phyloP scores from a whole-genome alignment of 1,140 invertebrate species.

The Drosophila ercepeae region DNA sequence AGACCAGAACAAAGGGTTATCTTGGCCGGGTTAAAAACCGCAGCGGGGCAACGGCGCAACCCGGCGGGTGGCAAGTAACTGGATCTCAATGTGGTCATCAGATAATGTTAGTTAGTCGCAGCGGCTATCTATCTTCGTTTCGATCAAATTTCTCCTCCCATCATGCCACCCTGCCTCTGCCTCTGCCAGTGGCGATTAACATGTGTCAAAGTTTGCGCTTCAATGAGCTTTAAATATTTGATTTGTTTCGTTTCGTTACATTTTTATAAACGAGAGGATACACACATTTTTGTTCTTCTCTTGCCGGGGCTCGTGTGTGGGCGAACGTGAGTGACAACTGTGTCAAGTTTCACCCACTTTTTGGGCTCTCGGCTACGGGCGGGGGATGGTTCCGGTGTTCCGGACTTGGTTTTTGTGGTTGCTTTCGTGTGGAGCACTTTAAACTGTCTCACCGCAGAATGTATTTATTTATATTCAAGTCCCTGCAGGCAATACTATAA shows the following conservation, averaged over 20 bases:
- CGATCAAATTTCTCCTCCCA: constrained; percentile 33
- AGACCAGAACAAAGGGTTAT: constrained; percentile 60
- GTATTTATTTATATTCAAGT: constrained; percentile 14
- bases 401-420: constrained; percentile 58
- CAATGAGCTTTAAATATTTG: constrained; percentile 82
- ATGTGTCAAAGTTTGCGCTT: constrained; percentile 78
- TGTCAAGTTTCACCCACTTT: constrained; percentile 47
- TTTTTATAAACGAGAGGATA: not conserved
- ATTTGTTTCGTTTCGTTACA: constrained; percentile 58
- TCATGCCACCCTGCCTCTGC: not conserved
- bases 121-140: constrained; percentile 36
- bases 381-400: constrained; percentile 41
- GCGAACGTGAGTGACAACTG: constrained; percentile 23
- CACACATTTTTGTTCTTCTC: not conserved
- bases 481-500: not conserved
- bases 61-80: constrained; percentile 22
- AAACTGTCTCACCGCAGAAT: constrained; percentile 47
- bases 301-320: not conserved
- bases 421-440: constrained; percentile 22
- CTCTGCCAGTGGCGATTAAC: constrained; percentile 35
- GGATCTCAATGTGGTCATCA: constrained; percentile 39
- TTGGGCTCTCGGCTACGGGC: not conserved
- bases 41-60: constrained; percentile 11
- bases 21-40: constrained; percentile 13
- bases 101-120: constrained; percentile 46